Conservation (phyloP, 2,113 vertebrate species). For the Chloroceryle aenea region DNA sequence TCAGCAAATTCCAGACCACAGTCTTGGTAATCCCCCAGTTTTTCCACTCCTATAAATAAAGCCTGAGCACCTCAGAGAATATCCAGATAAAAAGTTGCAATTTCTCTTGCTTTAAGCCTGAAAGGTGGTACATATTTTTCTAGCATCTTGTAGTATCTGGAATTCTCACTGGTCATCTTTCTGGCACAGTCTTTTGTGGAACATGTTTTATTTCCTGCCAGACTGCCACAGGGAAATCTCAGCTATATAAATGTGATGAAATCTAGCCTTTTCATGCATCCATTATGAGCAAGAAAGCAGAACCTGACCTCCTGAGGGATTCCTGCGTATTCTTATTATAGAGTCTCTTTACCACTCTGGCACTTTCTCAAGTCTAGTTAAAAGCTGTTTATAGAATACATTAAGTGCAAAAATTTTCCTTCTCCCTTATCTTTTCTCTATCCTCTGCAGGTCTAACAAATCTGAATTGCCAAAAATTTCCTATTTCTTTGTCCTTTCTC, state of each 20-base stretch:
- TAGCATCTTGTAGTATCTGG: slow-evolving; percentile 44
- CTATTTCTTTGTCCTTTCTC: neutral
- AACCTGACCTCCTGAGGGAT: neutral
- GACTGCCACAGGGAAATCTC: slow-evolving; percentile 19
- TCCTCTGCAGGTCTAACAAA: neutral
- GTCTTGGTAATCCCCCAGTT: slow-evolving; percentile 32
- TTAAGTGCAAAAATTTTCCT: neutral
- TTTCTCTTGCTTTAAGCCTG: slow-evolving; percentile 57
- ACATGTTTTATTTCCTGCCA: slow-evolving; percentile 46
- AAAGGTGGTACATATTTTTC: slow-evolving; percentile 69
- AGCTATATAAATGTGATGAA: neutral
- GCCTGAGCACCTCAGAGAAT: slow-evolving; percentile 50
- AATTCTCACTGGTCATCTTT: slow-evolving; percentile 61
- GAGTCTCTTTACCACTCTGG: neutral
- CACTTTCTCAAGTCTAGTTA: neutral
- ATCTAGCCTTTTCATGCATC: neutral
- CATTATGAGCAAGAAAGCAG: neutral
- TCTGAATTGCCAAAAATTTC: neutral
- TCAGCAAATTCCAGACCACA: slow-evolving; percentile 44
- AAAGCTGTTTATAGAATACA: neutral
- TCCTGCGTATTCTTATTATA: neutral
- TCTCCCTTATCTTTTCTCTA: neutral
- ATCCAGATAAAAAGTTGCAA: slow-evolving; percentile 31
- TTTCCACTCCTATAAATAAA: slow-evolving; percentile 62
- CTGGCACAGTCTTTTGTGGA: slow-evolving; percentile 49